These are phyloP conservation scores for Orthosia incerta DNA, from an alignment of 2,888 invertebrate species.

Conservation along the genomic window DNA sequence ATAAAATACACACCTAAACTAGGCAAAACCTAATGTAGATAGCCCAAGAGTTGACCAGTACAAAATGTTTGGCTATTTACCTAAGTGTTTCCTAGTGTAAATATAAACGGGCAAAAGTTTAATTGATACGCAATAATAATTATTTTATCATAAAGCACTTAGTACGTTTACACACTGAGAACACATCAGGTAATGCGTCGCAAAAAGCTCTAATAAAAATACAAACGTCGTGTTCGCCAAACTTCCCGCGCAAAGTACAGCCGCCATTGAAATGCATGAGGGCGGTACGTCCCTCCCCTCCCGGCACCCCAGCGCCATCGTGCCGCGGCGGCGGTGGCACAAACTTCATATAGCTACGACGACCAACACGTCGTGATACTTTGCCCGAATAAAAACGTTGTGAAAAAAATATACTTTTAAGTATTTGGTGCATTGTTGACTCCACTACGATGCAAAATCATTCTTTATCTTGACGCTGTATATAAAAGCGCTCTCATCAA, in stretches of 20 bases:
- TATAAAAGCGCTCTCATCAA: background rate
- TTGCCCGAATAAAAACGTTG: background rate
- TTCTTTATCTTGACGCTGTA: background rate
- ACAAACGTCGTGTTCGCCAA: background rate
- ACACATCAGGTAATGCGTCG: background rate
- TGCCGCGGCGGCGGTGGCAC: background rate
- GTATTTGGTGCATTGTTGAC: background rate
- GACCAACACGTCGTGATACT: constrained; percentile 10
- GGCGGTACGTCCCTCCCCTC: background rate
- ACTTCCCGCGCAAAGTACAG: constrained; percentile 18
- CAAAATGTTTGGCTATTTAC: background rate
- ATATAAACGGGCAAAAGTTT: background rate
- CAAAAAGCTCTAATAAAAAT: background rate
- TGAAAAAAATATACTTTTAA: no score
- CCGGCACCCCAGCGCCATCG: background rate
- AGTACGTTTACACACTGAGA: background rate
- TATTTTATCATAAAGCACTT: background rate
- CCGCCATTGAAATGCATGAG: constrained; percentile 12
- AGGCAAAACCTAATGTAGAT: background rate
- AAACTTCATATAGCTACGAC: constrained; percentile 16
- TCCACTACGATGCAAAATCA: background rate
- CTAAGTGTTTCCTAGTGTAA: background rate
- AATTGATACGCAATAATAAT: background rate
- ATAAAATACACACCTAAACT: background rate
- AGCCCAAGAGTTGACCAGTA: background rate